Conservation (phyloP, 1,140 invertebrate species). For the Drosophila parabipectinata region DNA sequence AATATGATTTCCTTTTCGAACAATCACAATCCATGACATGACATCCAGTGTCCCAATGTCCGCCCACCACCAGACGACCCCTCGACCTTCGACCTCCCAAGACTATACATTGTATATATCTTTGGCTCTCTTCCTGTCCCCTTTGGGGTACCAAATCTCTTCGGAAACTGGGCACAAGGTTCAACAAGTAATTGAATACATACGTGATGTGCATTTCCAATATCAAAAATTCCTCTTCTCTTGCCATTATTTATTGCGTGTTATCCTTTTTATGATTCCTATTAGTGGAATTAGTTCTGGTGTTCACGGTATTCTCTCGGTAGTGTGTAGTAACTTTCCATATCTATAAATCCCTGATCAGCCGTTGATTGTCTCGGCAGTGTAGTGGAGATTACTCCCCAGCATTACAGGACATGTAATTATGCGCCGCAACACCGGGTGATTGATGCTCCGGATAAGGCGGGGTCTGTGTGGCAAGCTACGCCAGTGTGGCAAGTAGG, state of each 20-base stretch:
- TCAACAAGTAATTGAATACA: conserved; percentile 83
- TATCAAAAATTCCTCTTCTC: conserved; percentile 42
- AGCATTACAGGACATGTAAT: conserved; percentile 15
- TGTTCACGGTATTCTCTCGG: neutral
- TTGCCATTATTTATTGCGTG: conserved; percentile 78
- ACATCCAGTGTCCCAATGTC: neutral
- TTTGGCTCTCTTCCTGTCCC: neutral
- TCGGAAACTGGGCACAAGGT: conserved; percentile 18
- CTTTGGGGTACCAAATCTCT: neutral
- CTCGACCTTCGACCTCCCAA: conserved; percentile 6
- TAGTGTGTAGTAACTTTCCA: neutral
- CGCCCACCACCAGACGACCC: neutral
- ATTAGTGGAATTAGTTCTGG: conserved; percentile 79
- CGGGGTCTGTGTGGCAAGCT: neutral
- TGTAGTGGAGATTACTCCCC: neutral
- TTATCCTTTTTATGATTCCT: conserved; percentile 81
- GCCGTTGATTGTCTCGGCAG: conserved; percentile 14
- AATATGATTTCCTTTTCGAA: conserved; percentile 74
- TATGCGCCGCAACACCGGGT: conserved; percentile 18
- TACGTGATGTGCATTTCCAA: conserved; percentile 73
- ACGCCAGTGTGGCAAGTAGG: neutral
- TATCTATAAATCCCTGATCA: conserved; percentile 14
- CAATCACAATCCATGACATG: conserved; percentile 52
- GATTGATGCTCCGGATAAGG: conserved; percentile 48
- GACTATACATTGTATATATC: neutral